Evolutionary conservation across 2,113 vertebrate genomes (phyloP), one percentile per base, ranked within the genome.

Genomic region (Apodemus speciosus): DNA sequence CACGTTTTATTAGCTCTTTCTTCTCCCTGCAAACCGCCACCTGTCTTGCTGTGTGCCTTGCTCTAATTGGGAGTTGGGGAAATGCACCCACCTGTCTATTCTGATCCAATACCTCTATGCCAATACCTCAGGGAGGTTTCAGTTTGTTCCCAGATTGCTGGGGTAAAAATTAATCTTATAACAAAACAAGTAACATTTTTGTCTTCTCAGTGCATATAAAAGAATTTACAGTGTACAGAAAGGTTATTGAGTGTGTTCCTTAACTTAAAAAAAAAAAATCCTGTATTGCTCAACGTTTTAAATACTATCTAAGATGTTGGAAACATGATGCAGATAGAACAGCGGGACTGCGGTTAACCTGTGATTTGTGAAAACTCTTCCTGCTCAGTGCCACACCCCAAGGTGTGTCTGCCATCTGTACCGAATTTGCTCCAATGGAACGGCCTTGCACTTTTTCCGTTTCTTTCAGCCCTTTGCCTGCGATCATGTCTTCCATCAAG

Each of bases 401-500:
- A n/a, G 27, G 14, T 40, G 51, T 72, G 9, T 14, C 49, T 84
- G 30, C 56, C 38, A 1, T 83, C 80, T 73, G 30, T 69, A 9
- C 21, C 68, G 30, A 83, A 79, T 92, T 91, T 81, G 9, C 13
- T 46, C 18, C 56, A 3, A 46, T 13, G 0, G 1, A 81, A 81
- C 88, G 66, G 60, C 23, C 25, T 79, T 79, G 71, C 35, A 53
- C 21, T 58, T 11, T 81, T 60, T 95, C 83, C 90, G 60, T 83
- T 90, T 66, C 64, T 66, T 15, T 66, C 64, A 66, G 64, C 35
- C 30, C 84, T n/a, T 73, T 92, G 40, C 51, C 56, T 13, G 13
- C 68, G 94, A 97, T 71, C 51, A 99, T 99, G 99, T 98, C 98
- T 0, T 98, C 98, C 6, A 21, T 99, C 43, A 98, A 98, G 96